Base-by-base conservation (phyloP, 2,888 invertebrate genomes). In the Ischnura elegans region DNA sequence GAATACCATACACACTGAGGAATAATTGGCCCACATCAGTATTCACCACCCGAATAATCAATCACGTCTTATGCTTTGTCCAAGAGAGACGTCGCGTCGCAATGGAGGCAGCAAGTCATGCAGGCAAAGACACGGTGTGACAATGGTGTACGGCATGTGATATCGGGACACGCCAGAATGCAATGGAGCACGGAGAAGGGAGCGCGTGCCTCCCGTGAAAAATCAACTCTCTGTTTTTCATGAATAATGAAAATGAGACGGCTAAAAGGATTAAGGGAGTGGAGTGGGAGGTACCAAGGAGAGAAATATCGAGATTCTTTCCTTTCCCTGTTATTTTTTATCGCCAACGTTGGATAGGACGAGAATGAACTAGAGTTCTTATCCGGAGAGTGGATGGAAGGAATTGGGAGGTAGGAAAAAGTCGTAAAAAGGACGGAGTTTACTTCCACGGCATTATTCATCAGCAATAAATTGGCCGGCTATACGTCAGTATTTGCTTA, bases 141-240 rank as follows among this genome's bases (percentile, higher is more conserved):
- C 36, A 76, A 36, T 10, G 29, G 76, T n/a, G 0, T 10, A 25
- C 36, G 76, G n/a, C 36, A 36, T 76, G 76, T n/a, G n/a, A 36
- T 76, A 1, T 3, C 76, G 10, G 76, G 36, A 29, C 76, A 76
- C 76, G 29, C 76, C 13, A 51, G 51, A 51, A 51, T 16, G 36
- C 76, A 36, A 13, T 36, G 76, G 5, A 76, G 76, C 16, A 51
- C 16, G 76, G 8, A 36, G 76, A 76, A 13, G 25, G 36, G 76
- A 36, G 36, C 76, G 76, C 76, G 76, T 76, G 76, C 76, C 76
- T 36, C 76, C 36, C 36, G 76, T 36, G 76, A 76, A 76, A 76
- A 36, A 76, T 76, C 76, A 76, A 76, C 76, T 76, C 76, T 76
- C 76, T 29, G 76, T 76, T 76, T 76, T 76, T 76, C 76, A 76